Conservation (phyloP, 2,797 vertebrate genomes). For the Premnoplex brunnescens region DNA sequence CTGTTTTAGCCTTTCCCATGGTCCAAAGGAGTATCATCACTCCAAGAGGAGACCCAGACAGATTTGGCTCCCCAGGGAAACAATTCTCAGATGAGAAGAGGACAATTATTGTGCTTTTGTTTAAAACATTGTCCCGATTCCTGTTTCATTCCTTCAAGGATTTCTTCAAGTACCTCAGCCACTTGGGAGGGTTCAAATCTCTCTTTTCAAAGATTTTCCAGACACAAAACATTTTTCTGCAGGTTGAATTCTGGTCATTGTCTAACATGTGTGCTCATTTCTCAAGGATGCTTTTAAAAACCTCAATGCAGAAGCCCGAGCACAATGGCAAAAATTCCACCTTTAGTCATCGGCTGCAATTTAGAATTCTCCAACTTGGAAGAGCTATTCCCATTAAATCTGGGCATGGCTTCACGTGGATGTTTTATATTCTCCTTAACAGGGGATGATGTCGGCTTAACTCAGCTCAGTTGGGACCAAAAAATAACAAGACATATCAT, state of each 20-base stretch:
- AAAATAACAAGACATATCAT: neutral
- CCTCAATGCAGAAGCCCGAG: neutral
- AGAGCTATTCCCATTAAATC: neutral
- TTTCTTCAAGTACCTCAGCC: neutral
- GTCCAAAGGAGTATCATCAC: neutral
- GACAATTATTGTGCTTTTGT: neutral
- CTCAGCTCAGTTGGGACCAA: neutral
- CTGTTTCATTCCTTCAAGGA: neutral
- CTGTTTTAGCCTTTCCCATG: accelerated
- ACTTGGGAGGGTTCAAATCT: neutral
- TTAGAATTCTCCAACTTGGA: neutral
- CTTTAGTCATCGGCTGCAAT: neutral
- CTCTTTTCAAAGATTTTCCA: neutral
- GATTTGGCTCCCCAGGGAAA: neutral
- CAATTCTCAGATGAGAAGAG: neutral
- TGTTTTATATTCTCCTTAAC: neutral
- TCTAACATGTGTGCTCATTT: neutral
- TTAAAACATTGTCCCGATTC: neutral
- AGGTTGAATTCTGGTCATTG: neutral
- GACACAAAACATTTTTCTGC: neutral
- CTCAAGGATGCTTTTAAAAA: neutral
- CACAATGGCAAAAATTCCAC: neutral
- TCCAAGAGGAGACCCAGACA: neutral
- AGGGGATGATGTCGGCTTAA: neutral
- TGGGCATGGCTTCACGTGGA: accelerated